Percentiles rank a stretch among this genome's conserved stretches.
phyloP scores from a whole-genome alignment of 2,113 vertebrate genomes.

The Myocastor coypus region DNA sequence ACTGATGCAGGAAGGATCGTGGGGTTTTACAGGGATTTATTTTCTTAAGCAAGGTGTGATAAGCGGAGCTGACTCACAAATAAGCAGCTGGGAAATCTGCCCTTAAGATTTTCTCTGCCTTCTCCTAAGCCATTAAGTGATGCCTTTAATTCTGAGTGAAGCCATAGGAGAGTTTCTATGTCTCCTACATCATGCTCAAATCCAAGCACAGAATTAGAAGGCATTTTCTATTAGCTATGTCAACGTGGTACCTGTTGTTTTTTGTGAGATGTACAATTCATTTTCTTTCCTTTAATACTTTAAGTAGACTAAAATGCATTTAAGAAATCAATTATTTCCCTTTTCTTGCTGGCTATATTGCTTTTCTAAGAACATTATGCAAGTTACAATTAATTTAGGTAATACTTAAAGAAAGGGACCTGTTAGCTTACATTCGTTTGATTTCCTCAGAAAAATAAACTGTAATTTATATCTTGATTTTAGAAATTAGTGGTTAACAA shows the following conservation, averaged over 20 bases:
- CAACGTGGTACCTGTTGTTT: slow-evolving; percentile 44
- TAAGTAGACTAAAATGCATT: slow-evolving; percentile 77
- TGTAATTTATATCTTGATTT: slow-evolving; percentile 79
- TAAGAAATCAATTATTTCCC: slow-evolving; percentile 73
- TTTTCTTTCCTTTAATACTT: slow-evolving; percentile 43
- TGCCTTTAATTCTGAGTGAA: slow-evolving; percentile 26
- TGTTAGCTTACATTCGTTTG: slow-evolving; percentile 72
- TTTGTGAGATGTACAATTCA: slow-evolving; percentile 12
- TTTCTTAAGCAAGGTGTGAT: slow-evolving; percentile 59
- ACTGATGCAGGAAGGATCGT: slow-evolving; percentile 35
- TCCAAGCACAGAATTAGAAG: slow-evolving; percentile 45
- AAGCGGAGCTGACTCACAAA: slow-evolving; percentile 69
- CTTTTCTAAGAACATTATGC: slow-evolving; percentile 75
- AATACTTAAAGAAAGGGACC: slow-evolving; percentile 73
- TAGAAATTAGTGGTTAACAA: slow-evolving; percentile 68
- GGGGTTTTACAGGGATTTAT: slow-evolving; percentile 54
- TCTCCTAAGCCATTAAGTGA: not conserved
- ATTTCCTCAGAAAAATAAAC: slow-evolving; percentile 70
- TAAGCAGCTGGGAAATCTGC: slow-evolving; percentile 73
- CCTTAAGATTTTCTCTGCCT: slow-evolving; percentile 1
- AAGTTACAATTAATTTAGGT: slow-evolving; percentile 76
- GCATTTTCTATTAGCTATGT: slow-evolving; percentile 53
- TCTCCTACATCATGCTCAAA: not conserved
- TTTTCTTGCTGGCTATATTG: slow-evolving; percentile 70
- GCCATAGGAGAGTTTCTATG: not conserved